phyloP scores from a whole-genome alignment of 1,140 invertebrate genomes.

The Eupristina koningsbergeri region DNA sequence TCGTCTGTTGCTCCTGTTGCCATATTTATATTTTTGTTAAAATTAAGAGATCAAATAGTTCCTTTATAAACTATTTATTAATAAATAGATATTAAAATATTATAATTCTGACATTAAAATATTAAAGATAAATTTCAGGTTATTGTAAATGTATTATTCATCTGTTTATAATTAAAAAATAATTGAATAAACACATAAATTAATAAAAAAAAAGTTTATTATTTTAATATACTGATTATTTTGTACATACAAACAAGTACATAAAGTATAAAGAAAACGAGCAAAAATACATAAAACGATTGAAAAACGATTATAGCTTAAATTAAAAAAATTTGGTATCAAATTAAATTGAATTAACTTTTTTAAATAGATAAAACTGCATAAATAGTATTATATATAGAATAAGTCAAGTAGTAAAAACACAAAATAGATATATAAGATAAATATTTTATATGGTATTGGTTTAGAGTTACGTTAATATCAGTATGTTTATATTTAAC shows the following conservation, averaged over 20 bases:
- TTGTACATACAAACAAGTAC: constrained; percentile 39
- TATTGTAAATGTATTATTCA: constrained; percentile 13
- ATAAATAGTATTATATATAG: constrained; percentile 21
- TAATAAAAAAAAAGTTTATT: constrained; percentile 42
- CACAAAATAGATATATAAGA: background rate
- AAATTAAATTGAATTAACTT: constrained; percentile 1
- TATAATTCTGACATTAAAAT: background rate
- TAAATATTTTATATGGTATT: constrained; percentile 23
- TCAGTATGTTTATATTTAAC: constrained; percentile 38
- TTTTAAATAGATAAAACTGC: constrained; percentile 33
- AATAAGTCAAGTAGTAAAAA: constrained; percentile 28
- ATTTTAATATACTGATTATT: constrained; percentile 39
- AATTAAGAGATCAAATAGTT: background rate
- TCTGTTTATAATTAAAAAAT: constrained; percentile 21
- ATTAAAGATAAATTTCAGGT: constrained; percentile 7
- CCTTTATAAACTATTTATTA: no score
- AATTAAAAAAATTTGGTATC: constrained; percentile 33
- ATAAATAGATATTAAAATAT: background rate
- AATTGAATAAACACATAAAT: background rate
- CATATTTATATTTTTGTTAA: constrained; percentile 48
- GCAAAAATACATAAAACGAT: constrained; percentile 23
- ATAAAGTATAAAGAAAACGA: constrained; percentile 15
- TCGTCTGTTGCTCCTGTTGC: constrained; percentile 73
- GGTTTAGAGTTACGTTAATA: constrained; percentile 26
- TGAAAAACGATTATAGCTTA: constrained; percentile 11